Percentiles rank a stretch among this genome's conserved stretches.
phyloP scores from a whole-genome alignment of 2,113 vertebrate genomes.

The Corydoras maculifer region DNA sequence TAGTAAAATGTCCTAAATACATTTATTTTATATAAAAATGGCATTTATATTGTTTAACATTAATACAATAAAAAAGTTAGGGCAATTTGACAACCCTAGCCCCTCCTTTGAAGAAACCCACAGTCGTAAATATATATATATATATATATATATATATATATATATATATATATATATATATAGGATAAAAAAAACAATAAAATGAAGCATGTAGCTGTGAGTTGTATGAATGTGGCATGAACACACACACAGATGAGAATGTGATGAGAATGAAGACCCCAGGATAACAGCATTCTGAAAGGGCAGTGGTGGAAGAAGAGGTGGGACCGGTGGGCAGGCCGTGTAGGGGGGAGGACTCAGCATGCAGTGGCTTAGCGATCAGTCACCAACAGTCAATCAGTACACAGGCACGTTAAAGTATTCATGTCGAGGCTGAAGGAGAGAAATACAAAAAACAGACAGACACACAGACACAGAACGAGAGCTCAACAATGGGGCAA shows the following conservation, averaged over 20 bases:
- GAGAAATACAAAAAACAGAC: slow-evolving; percentile 74
- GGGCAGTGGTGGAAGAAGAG: slow-evolving; percentile 44
- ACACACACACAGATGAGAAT: neutral
- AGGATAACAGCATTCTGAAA: slow-evolving; percentile 30
- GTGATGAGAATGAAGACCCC: slow-evolving; percentile 36
- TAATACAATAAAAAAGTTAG: no score
- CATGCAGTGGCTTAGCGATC: slow-evolving; percentile 51
- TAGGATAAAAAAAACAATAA: neutral
- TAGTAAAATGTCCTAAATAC: no score
- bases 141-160: no score
- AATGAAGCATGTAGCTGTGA: neutral
- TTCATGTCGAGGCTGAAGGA: slow-evolving; percentile 91
- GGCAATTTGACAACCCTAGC: no score
- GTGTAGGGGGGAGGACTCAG: slow-evolving; percentile 46
- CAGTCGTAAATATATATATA: neutral
- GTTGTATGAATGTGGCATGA: slow-evolving; percentile 3
- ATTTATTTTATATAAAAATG: no score
- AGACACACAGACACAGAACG: slow-evolving; percentile 35
- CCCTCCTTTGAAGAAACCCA: no score
- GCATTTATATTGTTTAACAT: no score
- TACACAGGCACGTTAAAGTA: slow-evolving; percentile 99
- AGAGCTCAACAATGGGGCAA: slow-evolving; percentile 35
- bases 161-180: no score
- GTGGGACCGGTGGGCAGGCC: slow-evolving; percentile 45
- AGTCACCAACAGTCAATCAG: slow-evolving; percentile 80